These are phyloP conservation scores for Drosophila stalkeri DNA, from an alignment of 2,888 invertebrate genomes.

Conservation along the genomic window DNA sequence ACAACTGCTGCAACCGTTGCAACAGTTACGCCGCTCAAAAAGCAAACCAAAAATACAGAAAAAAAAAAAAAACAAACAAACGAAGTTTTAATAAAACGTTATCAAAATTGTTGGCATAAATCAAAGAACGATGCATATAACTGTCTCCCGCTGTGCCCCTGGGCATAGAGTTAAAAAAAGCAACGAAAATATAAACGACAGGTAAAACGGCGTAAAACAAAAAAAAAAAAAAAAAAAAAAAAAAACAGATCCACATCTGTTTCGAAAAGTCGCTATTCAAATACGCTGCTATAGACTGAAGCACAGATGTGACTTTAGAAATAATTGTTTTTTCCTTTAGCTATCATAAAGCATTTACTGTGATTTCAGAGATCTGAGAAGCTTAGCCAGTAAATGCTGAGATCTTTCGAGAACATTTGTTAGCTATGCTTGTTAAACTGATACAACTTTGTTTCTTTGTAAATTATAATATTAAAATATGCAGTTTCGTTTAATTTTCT, in stretches of 20 bases:
- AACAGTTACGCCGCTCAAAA: not conserved
- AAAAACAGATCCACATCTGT: too few relatives aligned
- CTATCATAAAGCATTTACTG: too few relatives aligned
- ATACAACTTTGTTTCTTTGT: too few relatives aligned
- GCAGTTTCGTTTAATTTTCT: too few relatives aligned
- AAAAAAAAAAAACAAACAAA: slow-evolving; percentile 31
- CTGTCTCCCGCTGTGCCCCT: not conserved
- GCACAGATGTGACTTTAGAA: not conserved
- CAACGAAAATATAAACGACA: slow-evolving; percentile 2
- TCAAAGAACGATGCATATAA: slow-evolving; percentile 40
- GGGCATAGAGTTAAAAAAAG: not conserved
- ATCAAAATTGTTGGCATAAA: slow-evolving; percentile 66
- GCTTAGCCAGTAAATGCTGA: too few relatives aligned
- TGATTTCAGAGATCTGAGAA: too few relatives aligned
- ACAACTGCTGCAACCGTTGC: not conserved
- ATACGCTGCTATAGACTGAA: not conserved
- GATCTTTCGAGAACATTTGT: too few relatives aligned
- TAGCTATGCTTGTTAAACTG: too few relatives aligned
- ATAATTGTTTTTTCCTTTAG: not conserved
- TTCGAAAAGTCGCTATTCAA: not conserved
- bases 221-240: not conserved
- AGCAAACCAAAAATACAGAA: not conserved
- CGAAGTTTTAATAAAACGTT: slow-evolving; percentile 64
- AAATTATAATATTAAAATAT: too few relatives aligned
- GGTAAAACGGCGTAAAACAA: not conserved